phyloP scores from a whole-genome alignment of 2,113 vertebrate genomes.

The Solenodon paradoxus region DNA sequence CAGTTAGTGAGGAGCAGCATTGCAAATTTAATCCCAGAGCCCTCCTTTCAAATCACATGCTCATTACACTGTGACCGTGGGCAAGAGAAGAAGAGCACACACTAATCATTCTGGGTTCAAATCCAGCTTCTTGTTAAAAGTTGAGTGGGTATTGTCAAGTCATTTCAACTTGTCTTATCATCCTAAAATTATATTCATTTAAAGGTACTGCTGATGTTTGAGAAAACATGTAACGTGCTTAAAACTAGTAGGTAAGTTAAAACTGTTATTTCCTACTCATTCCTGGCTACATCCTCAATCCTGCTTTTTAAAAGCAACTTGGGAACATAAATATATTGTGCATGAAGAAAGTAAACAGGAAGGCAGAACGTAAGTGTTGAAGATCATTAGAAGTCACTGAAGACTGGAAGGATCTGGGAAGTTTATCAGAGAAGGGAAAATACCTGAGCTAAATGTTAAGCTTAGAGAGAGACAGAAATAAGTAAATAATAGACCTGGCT shows the following conservation, averaged over 20 bases:
- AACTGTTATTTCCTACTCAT: not conserved
- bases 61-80: fast-evolving
- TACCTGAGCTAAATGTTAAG: not conserved
- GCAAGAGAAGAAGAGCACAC: not conserved
- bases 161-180: not conserved
- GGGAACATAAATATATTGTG: not conserved
- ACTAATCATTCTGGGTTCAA: not conserved
- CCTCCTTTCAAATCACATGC: fast-evolving
- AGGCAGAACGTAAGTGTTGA: not conserved
- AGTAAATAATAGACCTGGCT: not conserved
- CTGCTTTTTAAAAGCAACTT: not conserved
- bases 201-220: not conserved
- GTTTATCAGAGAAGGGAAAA: not conserved
- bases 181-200: not conserved
- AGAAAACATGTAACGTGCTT: not conserved
- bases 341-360: not conserved
- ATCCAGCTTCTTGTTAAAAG: not conserved
- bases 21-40: not conserved
- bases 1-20: not conserved
- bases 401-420: not conserved
- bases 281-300: not conserved
- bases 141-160: fast-evolving
- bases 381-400: not conserved
- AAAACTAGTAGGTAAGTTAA: not conserved
- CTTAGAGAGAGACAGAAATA: not conserved